A percentile compares a stretch with the other conserved stretches of the same genome.
Evolutionary conservation across 2,888 invertebrate genomes (phyloP).

Genomic region (Lepidocyrtoides sp.): DNA sequence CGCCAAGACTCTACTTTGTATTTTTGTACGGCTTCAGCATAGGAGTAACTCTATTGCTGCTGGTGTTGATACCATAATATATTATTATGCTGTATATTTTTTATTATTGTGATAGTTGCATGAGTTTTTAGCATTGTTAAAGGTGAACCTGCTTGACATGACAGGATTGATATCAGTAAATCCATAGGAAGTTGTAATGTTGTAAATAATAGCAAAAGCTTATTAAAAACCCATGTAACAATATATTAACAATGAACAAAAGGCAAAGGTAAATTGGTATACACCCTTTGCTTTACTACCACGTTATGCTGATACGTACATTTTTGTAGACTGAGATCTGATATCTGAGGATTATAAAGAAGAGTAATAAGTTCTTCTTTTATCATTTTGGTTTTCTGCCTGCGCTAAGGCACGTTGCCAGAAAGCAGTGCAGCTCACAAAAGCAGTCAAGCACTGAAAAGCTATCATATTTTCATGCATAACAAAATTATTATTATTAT

Average conservation of each 20-base stretch:
- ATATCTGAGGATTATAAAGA: constrained; percentile 2
- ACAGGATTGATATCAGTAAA: constrained; percentile 45
- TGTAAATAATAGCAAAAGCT: constrained; percentile 60
- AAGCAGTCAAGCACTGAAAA: neutral
- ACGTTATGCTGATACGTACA: neutral
- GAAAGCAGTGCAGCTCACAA: neutral
- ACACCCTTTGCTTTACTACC: constrained; percentile 21
- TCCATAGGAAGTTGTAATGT: constrained; percentile 63
- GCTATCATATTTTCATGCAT: neutral
- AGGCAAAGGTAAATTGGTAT: constrained; percentile 26
- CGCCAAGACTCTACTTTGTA: too few relatives aligned
- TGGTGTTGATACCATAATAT: constrained; percentile 1
- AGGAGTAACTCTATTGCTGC: neutral
- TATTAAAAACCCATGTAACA: constrained; percentile 64
- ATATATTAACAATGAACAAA: constrained; percentile 29
- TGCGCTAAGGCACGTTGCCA: constrained; percentile 2
- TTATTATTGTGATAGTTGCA: constrained; percentile 18
- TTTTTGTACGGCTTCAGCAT: constrained; percentile 26
- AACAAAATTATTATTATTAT: neutral
- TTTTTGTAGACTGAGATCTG: neutral
- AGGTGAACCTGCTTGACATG: neutral
- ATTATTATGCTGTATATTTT: neutral
- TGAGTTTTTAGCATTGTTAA: constrained; percentile 3
- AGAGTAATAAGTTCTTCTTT: neutral
- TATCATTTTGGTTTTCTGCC: too few relatives aligned